Evolutionary conservation across 2,888 invertebrate genomes (phyloP), one percentile per base, ranked within the genome.

Genomic region (Galeruca laticollis): DNA sequence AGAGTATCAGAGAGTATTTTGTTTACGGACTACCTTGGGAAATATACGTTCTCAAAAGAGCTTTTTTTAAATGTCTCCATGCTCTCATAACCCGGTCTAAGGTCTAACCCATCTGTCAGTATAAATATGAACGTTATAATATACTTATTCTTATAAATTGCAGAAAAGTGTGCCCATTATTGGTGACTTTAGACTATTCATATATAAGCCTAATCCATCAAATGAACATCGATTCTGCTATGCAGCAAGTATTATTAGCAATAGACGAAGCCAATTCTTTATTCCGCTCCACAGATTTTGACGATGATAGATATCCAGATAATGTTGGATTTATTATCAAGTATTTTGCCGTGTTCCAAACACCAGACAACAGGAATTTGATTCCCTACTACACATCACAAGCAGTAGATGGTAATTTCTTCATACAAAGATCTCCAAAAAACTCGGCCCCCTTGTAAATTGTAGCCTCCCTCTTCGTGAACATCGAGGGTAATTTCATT

Each of bases 301-400:
- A 89, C 73, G 86, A 87, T 51, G 88, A 89, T 74, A 88, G 88
- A 0, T 66, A 84, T 1, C 87, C 88, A 2, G 88, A 88, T 81
- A 88, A 89, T 78, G 87, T 89, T 71, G 89, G 89, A 0, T 88
- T 88, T 73, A 82, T 86, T 59, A 86, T 88, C 8, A 88, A 88
- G 73, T 87, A 88, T 78, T 86, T 88, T 33, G 76, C 88, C 1
- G 85, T 88, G 15, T 78, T 88, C 31, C 85, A 86, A 1, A 86
- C 87, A 0, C 77, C 83, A 1, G 85, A 86, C 21, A 87, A 87
- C 0, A 86, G 86, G 75, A 76, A 74, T 3, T 85, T 87, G 1
- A 85, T 88, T 61, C 82, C 86, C 51, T 73, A 84, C 15, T 78
- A 84, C 21, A 71, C 71, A 1, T 51, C 76, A 0, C 76, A 76